These are phyloP conservation scores for Trypoxylon attenuatum DNA, from an alignment of 2,888 invertebrate species.

Conservation along the genomic window DNA sequence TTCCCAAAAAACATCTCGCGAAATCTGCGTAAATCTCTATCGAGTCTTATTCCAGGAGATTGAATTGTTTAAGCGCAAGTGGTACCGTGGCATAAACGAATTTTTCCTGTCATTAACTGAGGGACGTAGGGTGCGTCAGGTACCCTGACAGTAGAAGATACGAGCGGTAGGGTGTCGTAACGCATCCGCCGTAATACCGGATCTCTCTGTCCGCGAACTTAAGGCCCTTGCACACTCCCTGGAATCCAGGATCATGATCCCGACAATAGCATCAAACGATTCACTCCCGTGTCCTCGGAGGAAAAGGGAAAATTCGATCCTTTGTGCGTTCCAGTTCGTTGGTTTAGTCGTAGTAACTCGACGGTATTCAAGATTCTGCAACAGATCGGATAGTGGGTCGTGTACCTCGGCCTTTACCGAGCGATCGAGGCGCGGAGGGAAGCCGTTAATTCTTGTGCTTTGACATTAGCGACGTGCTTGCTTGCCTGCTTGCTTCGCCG, in stretches of 20 bases:
- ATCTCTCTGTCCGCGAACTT: slow-evolving; percentile 33
- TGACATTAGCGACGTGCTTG: slow-evolving; percentile 49
- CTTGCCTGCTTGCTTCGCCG: slow-evolving; percentile 30
- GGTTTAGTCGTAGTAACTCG: too few relatives aligned
- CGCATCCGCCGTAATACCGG: slow-evolving; percentile 46
- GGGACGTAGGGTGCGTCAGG: slow-evolving; percentile 18
- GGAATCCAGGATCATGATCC: too few relatives aligned
- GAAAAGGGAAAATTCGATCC: too few relatives aligned
- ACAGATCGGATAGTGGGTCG: too few relatives aligned
- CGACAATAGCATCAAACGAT: too few relatives aligned
- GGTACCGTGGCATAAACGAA: slow-evolving; percentile 39
- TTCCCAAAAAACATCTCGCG: slow-evolving; percentile 48
- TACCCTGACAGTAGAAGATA: slow-evolving; percentile 31
- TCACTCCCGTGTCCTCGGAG: too few relatives aligned
- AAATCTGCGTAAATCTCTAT: slow-evolving; percentile 42
- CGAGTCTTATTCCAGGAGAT: slow-evolving; percentile 34
- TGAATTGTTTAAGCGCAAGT: slow-evolving; percentile 41
- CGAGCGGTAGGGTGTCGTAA: slow-evolving; percentile 36
- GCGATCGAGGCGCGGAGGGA: slow-evolving; percentile 25
- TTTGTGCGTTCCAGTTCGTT: too few relatives aligned
- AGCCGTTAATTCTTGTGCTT: slow-evolving; percentile 50
- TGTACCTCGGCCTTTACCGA: slow-evolving; percentile 16
- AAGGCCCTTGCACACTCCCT: slow-evolving; percentile 35
- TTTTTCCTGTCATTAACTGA: slow-evolving; percentile 24
- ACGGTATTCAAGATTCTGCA: too few relatives aligned